Conservation (phyloP, 2,113 vertebrate species). For the Stigmatopora argus region DNA sequence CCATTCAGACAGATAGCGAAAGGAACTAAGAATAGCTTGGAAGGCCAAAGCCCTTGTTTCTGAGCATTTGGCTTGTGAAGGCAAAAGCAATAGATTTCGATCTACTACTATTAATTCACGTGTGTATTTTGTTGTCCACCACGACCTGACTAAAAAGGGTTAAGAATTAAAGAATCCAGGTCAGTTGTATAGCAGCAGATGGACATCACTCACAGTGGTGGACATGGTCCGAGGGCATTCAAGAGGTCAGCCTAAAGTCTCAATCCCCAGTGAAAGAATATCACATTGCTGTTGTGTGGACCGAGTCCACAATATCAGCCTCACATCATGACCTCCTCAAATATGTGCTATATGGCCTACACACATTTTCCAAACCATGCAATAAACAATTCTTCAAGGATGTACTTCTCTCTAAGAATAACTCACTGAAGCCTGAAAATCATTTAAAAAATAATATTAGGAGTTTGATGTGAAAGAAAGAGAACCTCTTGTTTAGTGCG, state of each 20-base stretch:
- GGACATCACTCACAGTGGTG: not conserved
- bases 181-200: constrained; percentile 6
- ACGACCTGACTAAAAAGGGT: constrained; percentile 37
- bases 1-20: constrained; percentile 16
- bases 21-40: constrained; percentile 26
- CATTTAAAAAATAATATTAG: constrained; percentile 22
- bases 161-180: constrained; percentile 3
- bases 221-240: constrained; percentile 2
- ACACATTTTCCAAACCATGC: no score
- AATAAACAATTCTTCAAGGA: no score
- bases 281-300: constrained; percentile 14
- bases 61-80: constrained; percentile 30
- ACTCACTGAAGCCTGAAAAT: constrained; percentile 9
- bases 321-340: constrained; percentile 7
- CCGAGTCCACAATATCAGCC: not conserved
- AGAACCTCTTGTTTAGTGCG: constrained; percentile 10
- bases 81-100: constrained; percentile 53
- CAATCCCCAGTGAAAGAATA: constrained; percentile 15
- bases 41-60: constrained; percentile 22
- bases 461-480: constrained; percentile 10
- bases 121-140: constrained; percentile 37
- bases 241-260: constrained; percentile 16
- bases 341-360: not conserved
- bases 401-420: constrained; percentile 14
- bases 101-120: constrained; percentile 1